Evolutionary conservation across 2,797 vertebrate species (phyloP).

Genomic region (Arctocebus calabarensis): DNA sequence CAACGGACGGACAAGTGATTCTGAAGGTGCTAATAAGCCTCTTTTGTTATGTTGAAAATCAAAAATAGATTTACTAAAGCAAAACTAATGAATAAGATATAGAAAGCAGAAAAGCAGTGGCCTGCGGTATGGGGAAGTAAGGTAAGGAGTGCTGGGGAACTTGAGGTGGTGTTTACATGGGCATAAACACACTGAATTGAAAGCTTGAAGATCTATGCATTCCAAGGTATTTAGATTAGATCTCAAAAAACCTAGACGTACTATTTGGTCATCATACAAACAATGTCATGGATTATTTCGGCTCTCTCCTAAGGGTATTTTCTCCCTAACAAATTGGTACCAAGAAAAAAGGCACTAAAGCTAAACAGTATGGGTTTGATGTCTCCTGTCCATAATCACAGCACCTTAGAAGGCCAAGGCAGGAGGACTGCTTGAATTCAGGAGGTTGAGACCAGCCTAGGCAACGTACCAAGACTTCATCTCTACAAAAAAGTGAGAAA

Average conservation of each 20-base stretch:
- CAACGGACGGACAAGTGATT: background rate
- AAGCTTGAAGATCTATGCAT: background rate
- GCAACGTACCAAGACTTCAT: background rate
- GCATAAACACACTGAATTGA: fast-evolving
- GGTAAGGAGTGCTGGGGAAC: background rate
- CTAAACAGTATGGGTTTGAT: background rate
- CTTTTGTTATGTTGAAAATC: background rate
- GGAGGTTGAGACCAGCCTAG: background rate
- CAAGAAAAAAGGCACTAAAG: background rate
- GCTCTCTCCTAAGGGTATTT: background rate
- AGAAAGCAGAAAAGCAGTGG: background rate
- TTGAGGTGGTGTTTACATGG: background rate
- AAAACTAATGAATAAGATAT: background rate
- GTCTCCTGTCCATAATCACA: background rate
- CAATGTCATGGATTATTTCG: background rate
- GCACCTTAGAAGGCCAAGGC: background rate
- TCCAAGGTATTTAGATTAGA: fast-evolving
- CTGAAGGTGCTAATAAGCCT: background rate
- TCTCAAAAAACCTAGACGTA: background rate
- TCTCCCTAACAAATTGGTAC: background rate
- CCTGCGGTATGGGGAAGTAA: fast-evolving
- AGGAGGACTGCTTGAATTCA: background rate
- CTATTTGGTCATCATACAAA: background rate
- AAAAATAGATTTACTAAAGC: background rate
- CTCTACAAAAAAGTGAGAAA: background rate